Evolutionary conservation across 2,113 vertebrate genomes (phyloP).

Genomic region (Caracal caracal): DNA sequence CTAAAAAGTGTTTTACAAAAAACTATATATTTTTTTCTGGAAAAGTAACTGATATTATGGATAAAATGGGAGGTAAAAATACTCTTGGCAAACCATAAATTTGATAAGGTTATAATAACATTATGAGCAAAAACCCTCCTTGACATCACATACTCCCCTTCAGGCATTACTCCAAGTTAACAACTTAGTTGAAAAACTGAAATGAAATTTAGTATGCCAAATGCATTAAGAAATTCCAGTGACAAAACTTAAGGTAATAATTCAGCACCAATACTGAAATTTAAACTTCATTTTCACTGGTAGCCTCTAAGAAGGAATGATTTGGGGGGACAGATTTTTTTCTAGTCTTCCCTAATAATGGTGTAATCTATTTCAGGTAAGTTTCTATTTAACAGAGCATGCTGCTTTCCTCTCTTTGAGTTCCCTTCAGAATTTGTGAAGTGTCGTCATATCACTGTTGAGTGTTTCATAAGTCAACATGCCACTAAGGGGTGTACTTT

Average conservation of each 20-base stretch:
- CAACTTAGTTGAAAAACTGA: neutral
- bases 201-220: neutral
- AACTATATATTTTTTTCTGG: neutral
- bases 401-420: neutral
- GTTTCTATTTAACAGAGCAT: slow-evolving; percentile 45
- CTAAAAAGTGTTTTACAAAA: neutral
- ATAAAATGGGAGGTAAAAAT: neutral
- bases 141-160: neutral
- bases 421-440: slow-evolving; percentile 42
- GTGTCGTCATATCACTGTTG: neutral
- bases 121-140: neutral
- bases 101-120: neutral
- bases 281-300: slow-evolving; percentile 42
- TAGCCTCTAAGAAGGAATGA: neutral
- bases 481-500: neutral
- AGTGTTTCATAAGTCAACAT: slow-evolving; percentile 11
- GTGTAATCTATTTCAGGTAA: slow-evolving; percentile 30
- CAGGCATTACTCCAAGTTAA: neutral
- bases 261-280: neutral
- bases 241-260: neutral
- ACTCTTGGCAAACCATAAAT: neutral
- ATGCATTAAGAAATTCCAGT: neutral
- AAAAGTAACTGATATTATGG: neutral
- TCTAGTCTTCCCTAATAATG: slow-evolving; percentile 5
- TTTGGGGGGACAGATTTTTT: neutral